These are phyloP conservation scores for Scaptomyza montana DNA, from an alignment of 1,140 invertebrate genomes.

Conservation along the genomic window DNA sequence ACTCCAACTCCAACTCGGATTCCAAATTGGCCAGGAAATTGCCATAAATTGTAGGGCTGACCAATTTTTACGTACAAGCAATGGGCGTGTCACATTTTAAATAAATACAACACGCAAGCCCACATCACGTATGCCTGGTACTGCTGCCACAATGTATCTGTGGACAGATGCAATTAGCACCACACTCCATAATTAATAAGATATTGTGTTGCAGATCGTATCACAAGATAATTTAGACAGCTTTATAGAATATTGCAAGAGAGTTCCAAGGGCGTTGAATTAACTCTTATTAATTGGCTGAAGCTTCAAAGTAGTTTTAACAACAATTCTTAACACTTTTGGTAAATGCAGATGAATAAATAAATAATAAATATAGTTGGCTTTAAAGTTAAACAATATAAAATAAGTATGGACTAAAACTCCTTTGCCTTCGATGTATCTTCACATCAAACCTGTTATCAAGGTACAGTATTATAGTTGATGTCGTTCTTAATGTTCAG, in stretches of 20 bases:
- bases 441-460: too few species aligned
- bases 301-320: too few species aligned
- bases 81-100: conserved; percentile 49
- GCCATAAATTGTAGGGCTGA: conserved; percentile 61
- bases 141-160: conserved; percentile 8
- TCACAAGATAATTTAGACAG: neutral
- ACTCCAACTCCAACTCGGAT: conserved; percentile 15
- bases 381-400: too few species aligned
- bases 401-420: too few species aligned
- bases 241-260: too few species aligned
- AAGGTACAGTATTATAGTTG: too few species aligned
- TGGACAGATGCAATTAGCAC: conserved; percentile 14
- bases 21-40: conserved; percentile 65
- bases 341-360: too few species aligned
- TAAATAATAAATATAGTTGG: too few species aligned
- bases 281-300: neutral
- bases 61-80: conserved; percentile 23
- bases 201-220: neutral
- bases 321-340: too few species aligned
- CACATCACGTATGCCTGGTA: conserved; percentile 1
- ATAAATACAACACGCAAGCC: conserved; percentile 30
- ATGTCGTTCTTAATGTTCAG: neutral
- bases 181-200: conserved; percentile 19
- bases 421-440: too few species aligned
- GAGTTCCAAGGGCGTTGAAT: neutral